These are phyloP conservation scores for Strigamia crassipes DNA, from an alignment of 2,888 invertebrate genomes.

Conservation along the genomic window DNA sequence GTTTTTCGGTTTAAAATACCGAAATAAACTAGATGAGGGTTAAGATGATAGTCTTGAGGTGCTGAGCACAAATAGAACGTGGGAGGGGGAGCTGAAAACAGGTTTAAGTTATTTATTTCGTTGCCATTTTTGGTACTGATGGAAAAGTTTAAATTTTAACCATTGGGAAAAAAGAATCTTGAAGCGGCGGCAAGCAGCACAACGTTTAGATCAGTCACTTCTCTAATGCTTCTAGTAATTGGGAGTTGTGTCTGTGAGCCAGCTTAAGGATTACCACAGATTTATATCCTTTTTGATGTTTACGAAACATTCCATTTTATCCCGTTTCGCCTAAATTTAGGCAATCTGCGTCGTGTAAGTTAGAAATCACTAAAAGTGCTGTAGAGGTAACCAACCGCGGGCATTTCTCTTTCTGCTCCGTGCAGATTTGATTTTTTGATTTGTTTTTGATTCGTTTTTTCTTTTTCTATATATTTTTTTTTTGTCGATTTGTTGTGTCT, in stretches of 20 bases:
- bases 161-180: neutral
- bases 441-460: too few relatives aligned
- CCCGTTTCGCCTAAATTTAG: neutral
- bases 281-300: constrained; percentile 24
- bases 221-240: constrained; percentile 36
- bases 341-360: constrained; percentile 9
- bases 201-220: constrained; percentile 12
- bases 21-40: neutral
- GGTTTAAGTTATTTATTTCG: neutral
- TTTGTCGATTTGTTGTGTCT: neutral
- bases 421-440: too few relatives aligned
- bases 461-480: constrained; percentile 31
- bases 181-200: neutral
- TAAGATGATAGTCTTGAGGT: neutral
- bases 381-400: neutral
- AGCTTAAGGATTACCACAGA: neutral
- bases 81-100: neutral
- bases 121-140: constrained; percentile 15
- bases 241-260: constrained; percentile 19
- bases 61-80: neutral
- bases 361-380: neutral
- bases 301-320: constrained; percentile 2
- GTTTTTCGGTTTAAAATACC: neutral
- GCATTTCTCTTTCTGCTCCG: neutral
- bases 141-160: neutral